Percentiles rank a stretch among this genome's conserved stretches.
Evolutionary conservation across 1,140 invertebrate genomes (phyloP).

Genomic region (Ridgeia piscesae): DNA sequence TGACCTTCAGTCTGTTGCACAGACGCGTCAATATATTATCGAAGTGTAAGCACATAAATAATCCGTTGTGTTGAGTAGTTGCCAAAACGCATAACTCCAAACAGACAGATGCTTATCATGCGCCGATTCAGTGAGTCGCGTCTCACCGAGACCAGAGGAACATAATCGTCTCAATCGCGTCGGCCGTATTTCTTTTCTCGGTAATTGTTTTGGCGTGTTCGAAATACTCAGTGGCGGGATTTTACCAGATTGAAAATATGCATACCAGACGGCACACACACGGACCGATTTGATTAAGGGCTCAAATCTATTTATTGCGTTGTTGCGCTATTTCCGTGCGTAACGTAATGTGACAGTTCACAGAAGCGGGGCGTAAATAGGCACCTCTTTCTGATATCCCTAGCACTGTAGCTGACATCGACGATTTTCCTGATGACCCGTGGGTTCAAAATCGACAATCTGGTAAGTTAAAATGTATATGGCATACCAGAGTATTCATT

Average conservation of each 20-base stretch:
- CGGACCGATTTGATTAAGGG: too few relatives aligned
- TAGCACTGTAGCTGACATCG: too few relatives aligned
- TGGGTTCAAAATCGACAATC: background rate
- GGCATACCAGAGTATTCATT: too few relatives aligned
- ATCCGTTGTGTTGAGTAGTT: background rate
- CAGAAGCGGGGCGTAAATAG: too few relatives aligned
- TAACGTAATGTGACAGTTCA: too few relatives aligned
- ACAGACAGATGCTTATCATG: background rate
- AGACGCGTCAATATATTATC: background rate
- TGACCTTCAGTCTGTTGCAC: background rate
- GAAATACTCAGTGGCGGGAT: background rate
- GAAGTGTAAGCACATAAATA: background rate
- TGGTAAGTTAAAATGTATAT: background rate
- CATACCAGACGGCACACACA: too few relatives aligned
- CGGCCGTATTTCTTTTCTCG: background rate
- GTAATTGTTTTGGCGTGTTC: background rate
- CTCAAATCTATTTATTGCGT: too few relatives aligned
- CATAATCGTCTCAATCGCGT: background rate
- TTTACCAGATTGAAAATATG: too few relatives aligned
- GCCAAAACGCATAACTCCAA: background rate
- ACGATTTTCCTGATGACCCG: too few relatives aligned
- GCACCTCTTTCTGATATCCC: too few relatives aligned
- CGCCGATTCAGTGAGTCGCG: background rate
- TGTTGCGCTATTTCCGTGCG: too few relatives aligned
- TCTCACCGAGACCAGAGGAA: background rate